These are phyloP conservation scores for Semnornis frantzii DNA, from an alignment of 2,113 vertebrate genomes.

Conservation along the genomic window DNA sequence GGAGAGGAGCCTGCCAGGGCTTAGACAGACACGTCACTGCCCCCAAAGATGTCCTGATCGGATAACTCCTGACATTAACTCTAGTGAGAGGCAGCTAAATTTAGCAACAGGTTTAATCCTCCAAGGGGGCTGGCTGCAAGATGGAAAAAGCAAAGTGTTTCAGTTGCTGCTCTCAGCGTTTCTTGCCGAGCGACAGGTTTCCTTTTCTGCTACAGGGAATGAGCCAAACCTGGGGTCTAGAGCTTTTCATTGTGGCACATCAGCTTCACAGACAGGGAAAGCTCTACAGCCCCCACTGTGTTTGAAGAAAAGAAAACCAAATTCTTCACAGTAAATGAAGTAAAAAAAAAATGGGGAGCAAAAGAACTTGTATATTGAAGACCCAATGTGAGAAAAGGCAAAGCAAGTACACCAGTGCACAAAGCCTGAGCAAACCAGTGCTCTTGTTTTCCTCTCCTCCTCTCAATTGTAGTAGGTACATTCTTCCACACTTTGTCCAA, in stretches of 20 bases:
- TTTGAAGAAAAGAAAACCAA: not conserved
- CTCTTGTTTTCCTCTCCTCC: not conserved
- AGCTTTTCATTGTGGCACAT: not conserved
- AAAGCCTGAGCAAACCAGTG: not conserved
- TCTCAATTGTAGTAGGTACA: not conserved
- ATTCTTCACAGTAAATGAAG: not conserved
- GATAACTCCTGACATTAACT: constrained; percentile 46
- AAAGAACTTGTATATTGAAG: not conserved
- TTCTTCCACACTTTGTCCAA: not conserved
- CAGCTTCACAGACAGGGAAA: not conserved
- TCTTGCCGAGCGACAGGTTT: constrained; percentile 10
- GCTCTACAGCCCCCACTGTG: not conserved
- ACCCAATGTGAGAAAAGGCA: not conserved
- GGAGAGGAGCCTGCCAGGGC: not conserved
- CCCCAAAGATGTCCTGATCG: constrained; percentile 45
- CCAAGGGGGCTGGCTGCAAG: constrained; percentile 38
- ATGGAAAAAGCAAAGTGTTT: constrained; percentile 41
- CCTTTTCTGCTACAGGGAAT: not conserved
- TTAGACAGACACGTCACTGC: constrained; percentile 46
- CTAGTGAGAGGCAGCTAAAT: constrained; percentile 26
- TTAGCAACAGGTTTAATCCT: constrained; percentile 60
- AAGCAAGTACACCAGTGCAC: not conserved
- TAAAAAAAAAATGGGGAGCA: not conserved
- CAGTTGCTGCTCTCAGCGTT: constrained; percentile 39
- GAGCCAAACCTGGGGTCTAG: not conserved